Evolutionary conservation across 2,888 invertebrate species (phyloP), one percentile per base, ranked within the genome.

Genomic region (Caenorhabditis imperialis): DNA sequence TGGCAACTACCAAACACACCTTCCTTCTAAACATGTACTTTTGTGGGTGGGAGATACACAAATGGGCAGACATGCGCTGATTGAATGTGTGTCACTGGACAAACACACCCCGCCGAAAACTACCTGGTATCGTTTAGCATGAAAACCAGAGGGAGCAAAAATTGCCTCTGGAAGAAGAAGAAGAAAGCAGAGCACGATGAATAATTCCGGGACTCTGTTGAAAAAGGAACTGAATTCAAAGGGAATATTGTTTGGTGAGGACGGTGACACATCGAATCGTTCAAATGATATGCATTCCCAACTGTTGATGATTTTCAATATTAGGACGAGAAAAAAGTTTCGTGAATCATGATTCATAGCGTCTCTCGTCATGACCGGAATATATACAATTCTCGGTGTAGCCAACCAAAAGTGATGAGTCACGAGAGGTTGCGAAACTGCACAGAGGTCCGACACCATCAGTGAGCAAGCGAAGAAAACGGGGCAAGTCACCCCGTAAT

Each of bases 341-440:
- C 23, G 23, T 44, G 22, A 44, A 20, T 16, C 37, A 61, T 70
- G 70, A 69, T 53, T 69, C 69, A 69, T 35, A n/a, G 30, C 33
- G 12, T 35, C 25, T 47, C 55, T 20, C 67, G 51, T 67, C 57
- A 57, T 57, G 67, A 67, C 57, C 37, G 67, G 57, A 67, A 67
- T 67, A 67, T 58, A 55, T 67, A 67, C 67, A 67, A 67, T 67
- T 67, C 35, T 42, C 50, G 42, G 57, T 55, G 47, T 16, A 62
- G 22, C 53, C 55, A 22, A 54, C 40, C 30, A 30, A 33, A 38
- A 27, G 6, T 25, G 51, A 53, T 65, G 67, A 67, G 44, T 67
- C 67, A 67, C 25, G 44, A 20, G 58, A 14, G 37, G 20, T 67
- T 67, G 38, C 51, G 67, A 67, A 67, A n/a, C n/a, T n/a, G n/a